Base-by-base conservation (phyloP, 2,113 vertebrate genomes). In the Chaetops frenatus region DNA sequence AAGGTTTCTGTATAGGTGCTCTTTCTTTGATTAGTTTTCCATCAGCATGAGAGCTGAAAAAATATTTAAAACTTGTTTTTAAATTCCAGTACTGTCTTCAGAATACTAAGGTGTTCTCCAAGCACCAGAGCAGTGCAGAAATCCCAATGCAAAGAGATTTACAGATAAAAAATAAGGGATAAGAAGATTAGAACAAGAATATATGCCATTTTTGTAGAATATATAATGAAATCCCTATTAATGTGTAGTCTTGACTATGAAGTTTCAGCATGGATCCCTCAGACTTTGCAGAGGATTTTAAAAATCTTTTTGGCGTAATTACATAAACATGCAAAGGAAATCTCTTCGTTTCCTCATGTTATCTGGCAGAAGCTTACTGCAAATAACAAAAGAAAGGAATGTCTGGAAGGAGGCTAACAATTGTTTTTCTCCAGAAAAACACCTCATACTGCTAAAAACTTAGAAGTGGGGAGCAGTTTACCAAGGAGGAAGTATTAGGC, bases 281-380 rank as follows among this genome's bases (percentile, higher is more conserved):
- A 44, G 89, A 91, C 66, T 91, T 95, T 82, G 74, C 71, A 94
- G 60, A 95, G 84, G 87, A 95, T 96, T 94, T 95, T 6, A 76
- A 92, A 95, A 93, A 91, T 78, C 25, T 95, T 92, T 88, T 88
- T 86, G 25, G 65, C 65, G 69, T 96, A 96, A 97, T 96, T 95
- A 60, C 47, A 89, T 83, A 95, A 89, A 92, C 91, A 96, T 72
- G 45, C 79, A 72, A 92, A 87, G 70, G 50, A 76, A 91, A 77
- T 85, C 9, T 81, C 57, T 77, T 62, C 0, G 3, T 79, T 96
- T 89, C 38, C 27, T 69, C 29, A 15, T 62, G 20, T 69, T 92
- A 89, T 82, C 66, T 91, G 42, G 8, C 29, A 82, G 66, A 80
- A 76, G 57, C 50, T 92, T 90, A 80, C 62, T 85, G 83, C 81